Percentiles rank a stretch among this genome's conserved stretches.
Conservation (phyloP, 2,888 invertebrate genomes). For the Gymnoscelis rufifasciata region DNA sequence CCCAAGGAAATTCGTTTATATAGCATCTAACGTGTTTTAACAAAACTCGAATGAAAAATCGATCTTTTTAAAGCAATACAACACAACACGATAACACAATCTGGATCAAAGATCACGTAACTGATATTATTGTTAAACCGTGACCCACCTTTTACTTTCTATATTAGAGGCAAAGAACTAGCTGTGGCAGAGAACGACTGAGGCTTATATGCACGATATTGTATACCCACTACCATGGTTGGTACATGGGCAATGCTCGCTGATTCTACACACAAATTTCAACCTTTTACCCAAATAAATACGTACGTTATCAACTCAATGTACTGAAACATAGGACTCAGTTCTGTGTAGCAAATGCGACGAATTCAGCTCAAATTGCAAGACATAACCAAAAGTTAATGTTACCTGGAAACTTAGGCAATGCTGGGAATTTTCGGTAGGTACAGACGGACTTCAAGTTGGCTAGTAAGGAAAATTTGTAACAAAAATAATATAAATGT, state of each 20-base stretch:
- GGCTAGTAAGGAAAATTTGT: conserved; percentile 3
- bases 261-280: conserved; percentile 40
- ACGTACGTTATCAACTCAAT: conserved; percentile 29
- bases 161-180: conserved; percentile 68
- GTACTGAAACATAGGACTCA: conserved; percentile 26
- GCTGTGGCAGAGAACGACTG: conserved; percentile 67
- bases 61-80: conserved; percentile 15
- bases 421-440: conserved; percentile 31
- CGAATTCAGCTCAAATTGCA: conserved; percentile 37
- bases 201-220: conserved; percentile 67
- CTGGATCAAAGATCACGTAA: conserved; percentile 44
- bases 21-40: too few species aligned
- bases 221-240: conserved; percentile 68
- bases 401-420: conserved; percentile 62
- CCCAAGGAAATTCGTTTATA: too few species aligned
- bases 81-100: conserved; percentile 30
- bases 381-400: conserved; percentile 34
- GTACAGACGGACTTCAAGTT: neutral
- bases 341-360: conserved; percentile 41
- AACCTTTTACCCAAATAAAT: conserved; percentile 40
- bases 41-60: too few species aligned
- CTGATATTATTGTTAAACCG: conserved; percentile 31
- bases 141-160: conserved; percentile 74
- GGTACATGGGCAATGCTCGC: conserved; percentile 47
- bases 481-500: neutral